Evolutionary conservation across 1,140 invertebrate genomes (phyloP).

Genomic region (Nebria ingens): DNA sequence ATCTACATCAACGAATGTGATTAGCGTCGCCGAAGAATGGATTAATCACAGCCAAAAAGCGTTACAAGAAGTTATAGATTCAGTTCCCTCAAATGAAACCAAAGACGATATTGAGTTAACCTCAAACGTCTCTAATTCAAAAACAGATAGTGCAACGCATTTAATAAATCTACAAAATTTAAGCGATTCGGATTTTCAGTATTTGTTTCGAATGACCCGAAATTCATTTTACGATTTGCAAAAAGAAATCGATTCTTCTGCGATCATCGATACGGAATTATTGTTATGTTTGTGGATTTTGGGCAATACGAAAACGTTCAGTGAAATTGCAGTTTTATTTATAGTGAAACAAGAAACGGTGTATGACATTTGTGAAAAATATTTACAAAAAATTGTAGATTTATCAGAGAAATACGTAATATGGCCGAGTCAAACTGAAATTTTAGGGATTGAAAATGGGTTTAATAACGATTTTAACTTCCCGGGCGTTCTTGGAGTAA

Average conservation of each 20-base stretch:
- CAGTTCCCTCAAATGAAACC: neutral
- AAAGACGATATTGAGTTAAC: neutral
- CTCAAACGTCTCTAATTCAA: neutral
- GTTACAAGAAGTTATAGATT: neutral
- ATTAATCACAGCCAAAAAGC: neutral
- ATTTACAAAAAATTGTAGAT: conserved; percentile 13
- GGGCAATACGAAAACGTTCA: conserved; percentile 14
- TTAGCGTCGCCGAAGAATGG: neutral
- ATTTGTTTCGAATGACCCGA: conserved; percentile 14
- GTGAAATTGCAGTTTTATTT: conserved; percentile 3
- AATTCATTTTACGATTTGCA: conserved; percentile 13
- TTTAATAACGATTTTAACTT: conserved; percentile 17
- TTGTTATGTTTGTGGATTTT: conserved; percentile 15
- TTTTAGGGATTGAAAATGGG: conserved; percentile 11
- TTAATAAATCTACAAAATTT: neutral
- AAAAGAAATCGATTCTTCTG: conserved; percentile 10
- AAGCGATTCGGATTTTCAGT: conserved; percentile 13
- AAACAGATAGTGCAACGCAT: neutral
- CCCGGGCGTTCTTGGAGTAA: conserved; percentile 19
- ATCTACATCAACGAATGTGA: neutral
- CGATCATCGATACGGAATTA: conserved; percentile 2
- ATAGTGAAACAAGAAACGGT: conserved; percentile 1
- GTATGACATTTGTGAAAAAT: conserved; percentile 6
- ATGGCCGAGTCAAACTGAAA: conserved; percentile 17
- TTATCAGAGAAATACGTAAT: conserved; percentile 13